phyloP scores from a whole-genome alignment of 2,888 invertebrate genomes.

The Cosmia pyralina region DNA sequence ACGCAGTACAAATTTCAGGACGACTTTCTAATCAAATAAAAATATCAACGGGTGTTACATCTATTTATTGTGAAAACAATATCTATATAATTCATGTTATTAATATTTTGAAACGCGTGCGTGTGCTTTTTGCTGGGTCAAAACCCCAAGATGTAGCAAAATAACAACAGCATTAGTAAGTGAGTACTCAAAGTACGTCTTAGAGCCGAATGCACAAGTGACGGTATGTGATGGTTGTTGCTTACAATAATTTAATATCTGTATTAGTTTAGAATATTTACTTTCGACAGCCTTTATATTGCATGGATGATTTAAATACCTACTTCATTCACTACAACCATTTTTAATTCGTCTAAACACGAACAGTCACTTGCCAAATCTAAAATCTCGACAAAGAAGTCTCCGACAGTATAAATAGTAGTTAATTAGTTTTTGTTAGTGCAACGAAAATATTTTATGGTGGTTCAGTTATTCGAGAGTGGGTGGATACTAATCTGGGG shows the following conservation, averaged over 20 bases:
- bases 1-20: constrained; percentile 14
- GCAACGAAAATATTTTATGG: constrained; percentile 50
- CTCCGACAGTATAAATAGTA: constrained; percentile 22
- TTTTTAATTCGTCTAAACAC: constrained; percentile 37
- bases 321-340: constrained; percentile 27
- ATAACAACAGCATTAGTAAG: constrained; percentile 16
- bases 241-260: constrained; percentile 50
- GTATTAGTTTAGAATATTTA: constrained; percentile 60
- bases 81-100: constrained; percentile 3
- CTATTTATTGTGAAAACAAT: constrained; percentile 26
- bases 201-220: constrained; percentile 41
- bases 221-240: constrained; percentile 46
- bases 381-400: constrained; percentile 22
- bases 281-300: constrained; percentile 56
- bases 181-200: constrained; percentile 41
- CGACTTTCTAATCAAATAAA: constrained; percentile 20
- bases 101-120: constrained; percentile 43
- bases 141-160: constrained; percentile 34
- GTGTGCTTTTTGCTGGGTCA: constrained; percentile 71
- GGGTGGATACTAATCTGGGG: constrained; percentile 46
- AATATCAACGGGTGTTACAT: constrained; percentile 23
- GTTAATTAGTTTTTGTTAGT: constrained; percentile 43
- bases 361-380: constrained; percentile 48
- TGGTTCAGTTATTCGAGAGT: constrained; percentile 37
- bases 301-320: constrained; percentile 36